phyloP scores from a whole-genome alignment of 1,140 invertebrate genomes.

The Aethina tumida region DNA sequence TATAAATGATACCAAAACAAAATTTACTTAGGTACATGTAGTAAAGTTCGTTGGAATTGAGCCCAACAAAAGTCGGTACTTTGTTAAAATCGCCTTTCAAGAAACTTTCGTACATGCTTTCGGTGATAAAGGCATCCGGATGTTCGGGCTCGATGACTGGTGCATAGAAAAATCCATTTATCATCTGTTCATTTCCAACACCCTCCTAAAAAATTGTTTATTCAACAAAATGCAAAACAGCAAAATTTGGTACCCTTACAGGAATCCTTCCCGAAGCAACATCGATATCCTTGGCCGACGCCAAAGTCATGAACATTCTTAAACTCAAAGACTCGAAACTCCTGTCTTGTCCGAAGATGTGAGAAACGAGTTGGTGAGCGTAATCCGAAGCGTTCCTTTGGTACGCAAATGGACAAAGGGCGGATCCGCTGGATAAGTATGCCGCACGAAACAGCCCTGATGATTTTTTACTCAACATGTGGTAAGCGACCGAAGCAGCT shows the following conservation, averaged over 20 bases:
- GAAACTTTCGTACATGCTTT: slow-evolving; percentile 5
- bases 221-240: too few species aligned
- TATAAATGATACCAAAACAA: too few species aligned
- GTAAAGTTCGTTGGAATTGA: slow-evolving; percentile 13
- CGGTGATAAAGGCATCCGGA: slow-evolving; percentile 11
- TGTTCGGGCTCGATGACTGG: slow-evolving; percentile 10
- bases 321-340: slow-evolving; percentile 13
- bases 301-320: slow-evolving; percentile 4
- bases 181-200: slow-evolving; percentile 12
- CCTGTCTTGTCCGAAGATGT: slow-evolving; percentile 12
- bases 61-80: slow-evolving; percentile 15
- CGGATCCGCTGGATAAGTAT: slow-evolving; percentile 16
- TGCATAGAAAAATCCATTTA: slow-evolving; percentile 18
- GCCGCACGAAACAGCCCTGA: slow-evolving; percentile 19
- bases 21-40: too few species aligned
- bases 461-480: slow-evolving; percentile 40
- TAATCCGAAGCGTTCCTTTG: slow-evolving; percentile 15
- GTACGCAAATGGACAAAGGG: slow-evolving; percentile 16
- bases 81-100: slow-evolving; percentile 10
- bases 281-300: slow-evolving; percentile 15
- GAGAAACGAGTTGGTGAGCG: slow-evolving; percentile 11
- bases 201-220: too few species aligned
- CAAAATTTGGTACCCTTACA: neutral
- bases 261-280: slow-evolving; percentile 2
- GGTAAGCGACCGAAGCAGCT: slow-evolving; percentile 47